These are phyloP conservation scores for Coluber constrictor DNA, from an alignment of 2,797 vertebrate genomes.

Conservation along the genomic window DNA sequence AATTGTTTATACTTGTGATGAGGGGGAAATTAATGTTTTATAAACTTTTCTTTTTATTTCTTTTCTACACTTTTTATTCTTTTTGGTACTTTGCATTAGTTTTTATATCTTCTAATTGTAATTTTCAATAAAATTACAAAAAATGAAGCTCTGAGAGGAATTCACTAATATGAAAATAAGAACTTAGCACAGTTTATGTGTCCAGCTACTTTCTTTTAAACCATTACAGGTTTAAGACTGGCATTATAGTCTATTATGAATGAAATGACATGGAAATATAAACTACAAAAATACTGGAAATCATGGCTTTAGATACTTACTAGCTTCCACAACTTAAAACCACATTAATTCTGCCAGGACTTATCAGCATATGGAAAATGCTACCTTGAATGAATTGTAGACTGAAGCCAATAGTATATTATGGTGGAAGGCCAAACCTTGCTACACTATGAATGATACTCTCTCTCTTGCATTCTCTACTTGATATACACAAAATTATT, in stretches of 20 bases:
- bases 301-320: not conserved
- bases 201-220: not conserved
- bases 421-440: not conserved
- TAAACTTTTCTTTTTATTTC: not conserved
- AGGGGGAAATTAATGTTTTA: not conserved
- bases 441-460: not conserved
- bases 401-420: not conserved
- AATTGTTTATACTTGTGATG: not conserved
- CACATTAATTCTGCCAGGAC: not conserved
- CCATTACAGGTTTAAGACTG: not conserved
- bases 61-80: not conserved
- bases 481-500: not conserved
- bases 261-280: not conserved
- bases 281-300: not conserved
- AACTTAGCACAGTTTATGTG: not conserved
- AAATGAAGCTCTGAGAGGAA: not conserved
- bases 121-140: not conserved
- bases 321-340: not conserved
- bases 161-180: not conserved
- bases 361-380: not conserved
- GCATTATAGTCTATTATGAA: not conserved
- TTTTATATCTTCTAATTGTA: not conserved
- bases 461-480: not conserved
- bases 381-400: not conserved
- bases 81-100: not conserved